phyloP scores from a whole-genome alignment of 1,140 invertebrate species.

The Megathymus violae region DNA sequence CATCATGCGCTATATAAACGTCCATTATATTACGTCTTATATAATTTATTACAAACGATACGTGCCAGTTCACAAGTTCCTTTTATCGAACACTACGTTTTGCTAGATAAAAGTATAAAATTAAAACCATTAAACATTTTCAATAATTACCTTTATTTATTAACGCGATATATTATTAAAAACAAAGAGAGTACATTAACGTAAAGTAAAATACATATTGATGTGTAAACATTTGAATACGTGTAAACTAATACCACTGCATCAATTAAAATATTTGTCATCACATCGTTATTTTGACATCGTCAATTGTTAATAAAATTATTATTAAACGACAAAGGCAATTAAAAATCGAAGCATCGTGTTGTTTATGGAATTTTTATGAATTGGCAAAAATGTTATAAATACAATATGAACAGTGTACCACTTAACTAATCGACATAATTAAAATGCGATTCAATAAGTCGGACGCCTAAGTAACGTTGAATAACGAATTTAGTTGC shows the following conservation, averaged over 20 bases:
- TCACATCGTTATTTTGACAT: neutral
- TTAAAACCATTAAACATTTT: no score
- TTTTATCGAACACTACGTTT: neutral
- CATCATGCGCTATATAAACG: conserved; percentile 18
- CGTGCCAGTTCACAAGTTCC: conserved; percentile 1
- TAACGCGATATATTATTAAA: no score
- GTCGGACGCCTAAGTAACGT: no score
- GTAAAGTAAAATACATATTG: no score
- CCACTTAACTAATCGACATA: no score
- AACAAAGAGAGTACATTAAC: no score
- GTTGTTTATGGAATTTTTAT: neutral
- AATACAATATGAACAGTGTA: neutral
- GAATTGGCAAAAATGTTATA: neutral
- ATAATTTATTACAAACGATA: conserved; percentile 16
- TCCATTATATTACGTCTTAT: conserved; percentile 11
- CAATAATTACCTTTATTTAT: no score
- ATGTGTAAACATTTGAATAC: no score
- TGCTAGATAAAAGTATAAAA: no score
- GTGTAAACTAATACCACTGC: neutral
- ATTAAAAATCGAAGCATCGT: conserved; percentile 2
- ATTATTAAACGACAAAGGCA: neutral
- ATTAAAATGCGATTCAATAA: no score
- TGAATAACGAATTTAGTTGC: no score
- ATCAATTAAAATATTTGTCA: neutral
- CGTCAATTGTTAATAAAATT: neutral